Evolutionary conservation across 2,113 vertebrate genomes (phyloP), one percentile per base, ranked within the genome.

Genomic region (Pollimyrus isidori): DNA sequence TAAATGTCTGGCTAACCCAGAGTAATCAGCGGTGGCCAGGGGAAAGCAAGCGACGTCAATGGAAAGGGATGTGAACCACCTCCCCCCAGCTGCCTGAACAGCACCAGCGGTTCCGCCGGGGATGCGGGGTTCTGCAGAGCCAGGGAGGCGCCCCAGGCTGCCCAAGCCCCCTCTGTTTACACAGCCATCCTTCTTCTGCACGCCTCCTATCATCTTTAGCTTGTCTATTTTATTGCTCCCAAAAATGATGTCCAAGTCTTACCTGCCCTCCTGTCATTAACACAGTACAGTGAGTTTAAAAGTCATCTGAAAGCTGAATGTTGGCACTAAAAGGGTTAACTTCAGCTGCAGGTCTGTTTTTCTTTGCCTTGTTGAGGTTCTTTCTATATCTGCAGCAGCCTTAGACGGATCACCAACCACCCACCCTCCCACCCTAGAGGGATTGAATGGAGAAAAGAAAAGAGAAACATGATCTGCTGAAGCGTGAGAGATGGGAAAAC

Each of bases 1-100:
- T 95, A 95, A 94, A 95, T 92, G 93, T 95, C 94, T 88, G 94
- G 95, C 94, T 95, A 95, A 95, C 94, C 93, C 94, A 92, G 93
- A 94, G 93, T 94, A 92, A 92, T 92, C 94, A 92, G 91, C 90
- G 91, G 91, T 92, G 91, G 90, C 86, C 21, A 35, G 46, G 89
- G 91, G 91, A 92, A 52, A 86, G 42, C 11, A 90, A 73, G 90
- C 85, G 86, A 86, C 80, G 17, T 23, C 88, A 87, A 92, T 91
- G 92, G 91, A 92, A 91, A 92, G 89, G 88, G 2, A 88, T 39
- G 76, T 90, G 89, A 92, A 11, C 3, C 39, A 26, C n/a, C n/a
- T 1, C 84, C 45, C 48, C 46, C 82, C 39, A n/a, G 17, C 39
- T 48, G 21, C 82, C 82, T 76, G 69, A 76, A 76, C 80, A 83